Evolutionary conservation across 2,888 invertebrate species (phyloP).

Genomic region (Asteroscopus sphinx): DNA sequence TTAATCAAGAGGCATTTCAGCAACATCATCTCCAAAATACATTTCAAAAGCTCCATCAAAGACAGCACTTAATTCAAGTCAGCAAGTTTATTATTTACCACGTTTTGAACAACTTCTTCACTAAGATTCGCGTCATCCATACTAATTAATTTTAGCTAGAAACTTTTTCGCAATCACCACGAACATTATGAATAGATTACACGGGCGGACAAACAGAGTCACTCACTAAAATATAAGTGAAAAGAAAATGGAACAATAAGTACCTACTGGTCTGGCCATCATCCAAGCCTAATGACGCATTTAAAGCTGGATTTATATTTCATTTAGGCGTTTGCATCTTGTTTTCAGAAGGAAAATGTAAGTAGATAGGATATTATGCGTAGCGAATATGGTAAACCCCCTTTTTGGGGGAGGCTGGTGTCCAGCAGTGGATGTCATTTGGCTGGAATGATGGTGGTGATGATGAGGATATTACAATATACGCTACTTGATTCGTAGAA

Average conservation of each 20-base stretch:
- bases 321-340: slow-evolving; percentile 29
- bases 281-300: slow-evolving; percentile 59
- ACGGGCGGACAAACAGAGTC: slow-evolving; percentile 49
- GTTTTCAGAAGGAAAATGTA: slow-evolving; percentile 16
- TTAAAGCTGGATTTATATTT: slow-evolving; percentile 52
- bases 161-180: slow-evolving; percentile 39
- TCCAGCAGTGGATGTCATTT: too few species aligned
- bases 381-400: too few species aligned
- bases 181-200: slow-evolving; percentile 60
- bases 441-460: too few species aligned
- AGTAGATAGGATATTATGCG: too few species aligned
- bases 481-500: too few species aligned
- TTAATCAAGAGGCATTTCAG: slow-evolving; percentile 5
- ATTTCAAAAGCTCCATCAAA: slow-evolving; percentile 9
- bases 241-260: slow-evolving; percentile 57
- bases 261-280: slow-evolving; percentile 51
- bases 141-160: slow-evolving; percentile 48
- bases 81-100: slow-evolving; percentile 32
- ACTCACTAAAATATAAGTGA: slow-evolving; percentile 51
- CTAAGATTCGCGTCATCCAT: slow-evolving; percentile 25
- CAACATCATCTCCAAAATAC: slow-evolving; percentile 19
- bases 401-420: too few species aligned
- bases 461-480: too few species aligned
- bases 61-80: slow-evolving; percentile 35
- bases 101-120: slow-evolving; percentile 33